These are phyloP conservation scores for Myopa testacea DNA, from an alignment of 2,888 invertebrate species.

Conservation along the genomic window DNA sequence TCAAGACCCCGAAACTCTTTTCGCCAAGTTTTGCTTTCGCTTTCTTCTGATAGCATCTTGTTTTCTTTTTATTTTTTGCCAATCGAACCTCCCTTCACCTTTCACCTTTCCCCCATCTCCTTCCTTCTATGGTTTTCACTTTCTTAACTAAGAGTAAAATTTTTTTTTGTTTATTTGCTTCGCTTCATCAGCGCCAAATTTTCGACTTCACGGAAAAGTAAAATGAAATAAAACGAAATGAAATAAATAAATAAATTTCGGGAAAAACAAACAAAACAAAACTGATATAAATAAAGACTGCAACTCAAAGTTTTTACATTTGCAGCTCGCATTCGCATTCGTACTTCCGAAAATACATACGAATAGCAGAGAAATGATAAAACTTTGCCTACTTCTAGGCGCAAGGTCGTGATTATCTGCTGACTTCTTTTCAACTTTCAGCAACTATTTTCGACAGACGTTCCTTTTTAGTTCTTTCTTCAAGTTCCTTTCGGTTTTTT, in stretches of 20 bases:
- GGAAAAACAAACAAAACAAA: background rate
- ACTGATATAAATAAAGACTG: background rate
- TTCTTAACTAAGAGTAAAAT: constrained; percentile 21
- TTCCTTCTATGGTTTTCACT: constrained; percentile 12
- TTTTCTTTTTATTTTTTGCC: no score
- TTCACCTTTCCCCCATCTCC: background rate
- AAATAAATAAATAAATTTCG: background rate
- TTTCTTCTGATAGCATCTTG: background rate
- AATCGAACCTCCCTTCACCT: no score
- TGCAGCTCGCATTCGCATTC: background rate
- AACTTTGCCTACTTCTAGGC: constrained; percentile 8
- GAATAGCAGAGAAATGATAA: background rate
- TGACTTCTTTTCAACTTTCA: background rate
- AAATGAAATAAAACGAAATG: background rate
- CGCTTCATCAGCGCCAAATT: constrained; percentile 1
- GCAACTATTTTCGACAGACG: background rate
- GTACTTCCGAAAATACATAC: no score
- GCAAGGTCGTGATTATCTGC: constrained; percentile 14
- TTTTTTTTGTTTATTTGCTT: constrained; percentile 10
- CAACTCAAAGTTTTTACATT: constrained; percentile 1
- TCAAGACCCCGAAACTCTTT: background rate
- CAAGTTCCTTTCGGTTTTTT: background rate
- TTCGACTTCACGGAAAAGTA: background rate
- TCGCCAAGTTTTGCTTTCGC: background rate
- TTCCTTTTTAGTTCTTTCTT: no score